Base-by-base conservation (phyloP, 2,797 vertebrate genomes). In the Sebastes ruberrimus region DNA sequence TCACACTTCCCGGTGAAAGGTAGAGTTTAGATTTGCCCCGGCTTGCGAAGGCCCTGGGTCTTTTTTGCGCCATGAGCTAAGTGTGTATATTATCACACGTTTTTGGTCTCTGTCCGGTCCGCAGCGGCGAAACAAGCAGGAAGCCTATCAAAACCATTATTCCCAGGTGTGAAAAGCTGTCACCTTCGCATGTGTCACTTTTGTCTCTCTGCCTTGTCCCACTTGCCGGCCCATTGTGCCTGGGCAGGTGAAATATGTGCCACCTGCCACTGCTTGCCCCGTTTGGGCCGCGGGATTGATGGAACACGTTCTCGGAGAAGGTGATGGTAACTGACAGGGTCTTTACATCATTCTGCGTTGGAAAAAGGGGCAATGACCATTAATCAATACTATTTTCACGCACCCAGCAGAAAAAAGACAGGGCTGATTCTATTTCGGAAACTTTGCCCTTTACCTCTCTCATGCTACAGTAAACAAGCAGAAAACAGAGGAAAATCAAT, bases 101-200 rank as follows among this genome's bases (percentile, higher is more conserved):
- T 93, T 88, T 90, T 91, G 89, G 87, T 91, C 87, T 83, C 75
- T 72, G 87, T 91, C 88, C 84, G 71, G 89, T 89, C 90, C 82
- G 84, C 89, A 86, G 91, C 91, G 63, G 86, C 10, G 88, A 92
- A 95, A 95, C 94, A 95, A 93, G 93, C 95, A 88, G 95, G 95
- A 96, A 95, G 95, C 97, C 97, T 95, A 97, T 99, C 97, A 98
- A 96, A 96, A 97, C 96, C 97, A 97, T 98, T 97, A 98, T 98
- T 98, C 97, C 96, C 96, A 97, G 96, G 97, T 97, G 97, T 97
- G 97, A 98, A 98, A 98, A 97, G 95, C 95, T 94, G 89, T 97
- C 97, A 97, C 96, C 97, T 97, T 97, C 96, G 88, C 95, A 96
- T 96, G 95, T 96, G 96, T 97, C 97, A 97, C 96, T 96, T 95